phyloP scores from a whole-genome alignment of 30 jellyfish, hydroid and myxozoan species.

The Euphysa ruthae region DNA sequence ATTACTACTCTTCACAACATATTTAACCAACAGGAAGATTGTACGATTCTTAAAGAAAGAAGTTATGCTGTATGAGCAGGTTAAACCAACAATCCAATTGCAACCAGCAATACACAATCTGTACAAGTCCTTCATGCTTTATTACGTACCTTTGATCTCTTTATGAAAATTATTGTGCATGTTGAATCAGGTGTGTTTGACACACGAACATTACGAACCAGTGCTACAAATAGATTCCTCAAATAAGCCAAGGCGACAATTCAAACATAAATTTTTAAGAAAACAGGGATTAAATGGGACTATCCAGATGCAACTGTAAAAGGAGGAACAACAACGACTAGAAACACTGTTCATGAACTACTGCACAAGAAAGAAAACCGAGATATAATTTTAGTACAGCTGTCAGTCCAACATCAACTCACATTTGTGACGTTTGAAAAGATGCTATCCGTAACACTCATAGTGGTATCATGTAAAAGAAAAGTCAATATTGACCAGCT shows the following conservation, averaged over 20 bases:
- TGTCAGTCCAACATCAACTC: conserved; percentile 2
- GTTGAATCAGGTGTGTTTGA: neutral
- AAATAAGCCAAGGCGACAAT: neutral
- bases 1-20: neutral
- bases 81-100: neutral
- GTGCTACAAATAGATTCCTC: neutral
- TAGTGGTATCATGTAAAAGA: conserved; percentile 11
- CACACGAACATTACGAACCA: neutral
- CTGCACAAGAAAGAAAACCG: conserved; percentile 10
- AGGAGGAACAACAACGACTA: conserved; percentile 28
- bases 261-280: neutral
- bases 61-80: neutral
- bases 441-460: conserved; percentile 17
- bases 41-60: neutral
- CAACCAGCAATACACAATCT: neutral
- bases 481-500: conserved; percentile 8
- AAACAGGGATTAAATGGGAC: conserved; percentile 11
- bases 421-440: neutral
- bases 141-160: neutral
- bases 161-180: neutral
- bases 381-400: neutral
- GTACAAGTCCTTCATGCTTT: conserved; percentile 26
- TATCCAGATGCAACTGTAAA: conserved; percentile 3
- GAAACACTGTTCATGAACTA: conserved; percentile 2
- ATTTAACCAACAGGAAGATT: neutral